Evolutionary conservation across 2,797 vertebrate species (phyloP).

Genomic region (Gobio occitaniae): DNA sequence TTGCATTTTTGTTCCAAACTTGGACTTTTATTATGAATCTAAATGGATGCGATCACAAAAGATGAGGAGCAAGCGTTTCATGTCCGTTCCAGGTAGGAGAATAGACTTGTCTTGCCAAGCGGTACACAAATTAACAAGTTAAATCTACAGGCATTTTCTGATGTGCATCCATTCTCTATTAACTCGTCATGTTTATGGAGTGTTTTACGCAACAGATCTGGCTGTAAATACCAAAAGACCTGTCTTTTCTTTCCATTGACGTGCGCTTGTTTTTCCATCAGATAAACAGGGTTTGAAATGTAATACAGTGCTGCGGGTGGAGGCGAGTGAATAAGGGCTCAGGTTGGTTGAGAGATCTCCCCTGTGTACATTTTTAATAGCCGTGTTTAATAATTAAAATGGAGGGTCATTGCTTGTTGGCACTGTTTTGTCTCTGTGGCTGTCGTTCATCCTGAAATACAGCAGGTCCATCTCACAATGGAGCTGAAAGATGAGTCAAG

Average conservation of each 20-base stretch:
- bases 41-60: constrained; percentile 52
- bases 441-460: background rate
- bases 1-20: constrained; percentile 1
- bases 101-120: background rate
- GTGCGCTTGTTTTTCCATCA: constrained; percentile 10
- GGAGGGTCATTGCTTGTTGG: constrained; percentile 12
- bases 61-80: constrained; percentile 59
- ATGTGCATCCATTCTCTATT: background rate
- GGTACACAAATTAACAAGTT: background rate
- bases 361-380: constrained; percentile 57
- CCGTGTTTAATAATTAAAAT: constrained; percentile 57
- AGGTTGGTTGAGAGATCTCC: constrained; percentile 33
- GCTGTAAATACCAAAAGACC: background rate
- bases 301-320: constrained; percentile 21
- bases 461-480: background rate
- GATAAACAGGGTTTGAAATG: constrained; percentile 37
- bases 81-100: constrained; percentile 58
- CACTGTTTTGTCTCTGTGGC: constrained; percentile 25
- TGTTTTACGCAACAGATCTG: background rate
- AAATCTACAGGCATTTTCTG: background rate
- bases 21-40: constrained; percentile 48
- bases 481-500: background rate
- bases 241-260: constrained; percentile 3
- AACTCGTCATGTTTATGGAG: background rate
- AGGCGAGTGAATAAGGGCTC: constrained; percentile 41